Percentiles rank a stretch among this genome's conserved stretches.
Evolutionary conservation across 2,797 vertebrate genomes (phyloP).

Genomic region (Fistularia commersonii): DNA sequence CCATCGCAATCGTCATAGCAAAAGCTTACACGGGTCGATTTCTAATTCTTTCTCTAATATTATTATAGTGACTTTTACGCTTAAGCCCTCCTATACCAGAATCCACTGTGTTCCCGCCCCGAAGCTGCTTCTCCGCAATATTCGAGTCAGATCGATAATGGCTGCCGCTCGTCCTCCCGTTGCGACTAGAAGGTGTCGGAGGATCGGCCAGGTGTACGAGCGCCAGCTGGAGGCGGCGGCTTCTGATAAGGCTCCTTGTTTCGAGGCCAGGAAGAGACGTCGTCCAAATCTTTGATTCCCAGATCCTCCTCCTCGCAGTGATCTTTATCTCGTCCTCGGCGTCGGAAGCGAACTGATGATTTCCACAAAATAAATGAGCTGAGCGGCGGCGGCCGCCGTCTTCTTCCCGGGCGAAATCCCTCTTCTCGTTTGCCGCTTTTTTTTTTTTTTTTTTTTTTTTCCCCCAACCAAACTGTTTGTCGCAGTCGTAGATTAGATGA

Average conservation of each 20-base stretch:
- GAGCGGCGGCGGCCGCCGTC: conserved; percentile 26
- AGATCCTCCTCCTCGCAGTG: conserved; percentile 20
- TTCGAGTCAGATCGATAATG: too few relatives aligned
- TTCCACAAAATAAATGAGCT: conserved; percentile 50
- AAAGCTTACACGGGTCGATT: too few relatives aligned
- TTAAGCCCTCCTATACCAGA: too few relatives aligned
- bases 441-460: conserved; percentile 8
- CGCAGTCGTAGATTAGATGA: conserved; percentile 52
- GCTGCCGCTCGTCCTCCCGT: too few relatives aligned
- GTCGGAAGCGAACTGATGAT: conserved; percentile 60
- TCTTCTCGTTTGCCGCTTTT: conserved; percentile 37
- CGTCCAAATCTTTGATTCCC: conserved; percentile 49
- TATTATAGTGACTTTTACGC: too few relatives aligned
- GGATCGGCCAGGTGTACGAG: too few relatives aligned
- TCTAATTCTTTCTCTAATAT: too few relatives aligned
- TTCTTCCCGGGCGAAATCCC: conserved; percentile 18
- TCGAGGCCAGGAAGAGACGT: conserved; percentile 7
- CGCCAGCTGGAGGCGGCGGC: background rate
- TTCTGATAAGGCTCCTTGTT: conserved; percentile 29
- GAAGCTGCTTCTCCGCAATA: too few relatives aligned
- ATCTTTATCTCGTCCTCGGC: conserved; percentile 39
- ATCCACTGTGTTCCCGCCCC: too few relatives aligned
- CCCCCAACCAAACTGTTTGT: conserved; percentile 40
- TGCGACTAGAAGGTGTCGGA: too few relatives aligned
- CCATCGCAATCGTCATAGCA: too few relatives aligned